Base-by-base conservation (phyloP, 2,888 invertebrate genomes). In the Luperina testacea region DNA sequence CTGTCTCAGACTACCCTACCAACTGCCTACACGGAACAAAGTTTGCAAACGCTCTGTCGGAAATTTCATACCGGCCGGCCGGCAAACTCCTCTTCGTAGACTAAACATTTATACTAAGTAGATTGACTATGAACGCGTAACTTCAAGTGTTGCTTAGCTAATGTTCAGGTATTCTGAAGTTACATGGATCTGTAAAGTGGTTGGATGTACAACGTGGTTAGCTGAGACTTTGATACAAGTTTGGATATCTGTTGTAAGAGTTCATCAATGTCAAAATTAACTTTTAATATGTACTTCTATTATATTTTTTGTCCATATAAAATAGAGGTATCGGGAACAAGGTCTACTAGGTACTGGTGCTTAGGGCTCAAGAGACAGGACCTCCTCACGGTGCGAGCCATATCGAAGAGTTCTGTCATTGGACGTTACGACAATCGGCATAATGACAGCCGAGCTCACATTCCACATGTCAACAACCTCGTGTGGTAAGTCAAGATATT, bases 11-110 rank as follows among this genome's bases (percentile, higher is more conserved):
- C 85, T 88, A n/a, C 77, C 88, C 74, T 87, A 82, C 89, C 82
- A 94, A 94, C 90, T 94, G 93, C 88, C 88, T 90, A 91, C 89
- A 86, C 82, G 82, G 89, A 91, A 93, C 94, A 91, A 93, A 95
- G 91, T 95, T 94, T 91, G 88, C 89, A 88, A 92, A 91, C 92
- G 90, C 89, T 81, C 85, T 90, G 93, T 93, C 95, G 94, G 95
- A 95, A 94, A 95, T 94, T 94, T 94, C 94, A 91, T 92, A 93
- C 89, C 90, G 91, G 91, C 88, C 90, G 88, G 89, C 91, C 90
- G 88, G 89, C 91, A 90, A 92, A 93, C 91, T 92, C 83, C 77
- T 88, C 79, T 82, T 84, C 77, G 78, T 85, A 89, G 84, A 81
- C 92, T 89, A 91, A 93, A 92, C 91, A 91, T 91, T 91, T 90